Evolutionary conservation across 2,888 invertebrate genomes (phyloP), one percentile per base, ranked within the genome.

Genomic region (Idaea dimidiata): DNA sequence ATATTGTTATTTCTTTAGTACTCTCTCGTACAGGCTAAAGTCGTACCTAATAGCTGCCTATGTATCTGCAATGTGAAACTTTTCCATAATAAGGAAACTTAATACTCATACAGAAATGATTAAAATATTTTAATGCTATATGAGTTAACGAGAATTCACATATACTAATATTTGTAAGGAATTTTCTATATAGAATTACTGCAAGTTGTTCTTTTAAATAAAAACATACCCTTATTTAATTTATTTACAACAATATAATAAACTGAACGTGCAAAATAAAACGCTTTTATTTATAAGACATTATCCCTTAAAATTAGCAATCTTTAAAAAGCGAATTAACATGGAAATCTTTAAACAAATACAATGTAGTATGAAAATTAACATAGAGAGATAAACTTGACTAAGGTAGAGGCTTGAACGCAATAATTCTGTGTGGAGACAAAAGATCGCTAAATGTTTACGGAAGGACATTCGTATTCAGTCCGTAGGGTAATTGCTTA

Each of bases 401-500:
- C 33, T 43, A 43, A 43, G 3, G 16, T 24, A 57, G 16, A 1
- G 7, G 0, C 3, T 3, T 7, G 14, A 10, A 43, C 43, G 63
- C 59, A 60, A 65, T 61, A 64, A 66, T 67, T 67, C 67, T 64
- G 63, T 62, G 62, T 57, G 60, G 65, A 63, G 63, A 79, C 80
- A 78, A 81, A 81, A 81, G 78, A 77, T 67, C 72, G 65, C 74
- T 74, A 76, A 81, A 77, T 76, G 78, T 81, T 81, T 81, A 73
- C 73, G 72, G 69, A 74, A 77, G 74, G 77, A 79, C 77, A 78
- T 77, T 74, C 75, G 76, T 68, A 68, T 72, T 68, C 73, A 72
- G 76, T 72, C 70, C 73, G 67, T 67, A 67, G 71, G 68, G 73
- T 84, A 84, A 84, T 85, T 85, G 84, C 77, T 81, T 79, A 81